A percentile compares a stretch with the other conserved stretches of the same genome.
These are phyloP conservation scores for Sylvilagus bachmani DNA, from an alignment of 2,113 vertebrate genomes.

Conservation along the genomic window DNA sequence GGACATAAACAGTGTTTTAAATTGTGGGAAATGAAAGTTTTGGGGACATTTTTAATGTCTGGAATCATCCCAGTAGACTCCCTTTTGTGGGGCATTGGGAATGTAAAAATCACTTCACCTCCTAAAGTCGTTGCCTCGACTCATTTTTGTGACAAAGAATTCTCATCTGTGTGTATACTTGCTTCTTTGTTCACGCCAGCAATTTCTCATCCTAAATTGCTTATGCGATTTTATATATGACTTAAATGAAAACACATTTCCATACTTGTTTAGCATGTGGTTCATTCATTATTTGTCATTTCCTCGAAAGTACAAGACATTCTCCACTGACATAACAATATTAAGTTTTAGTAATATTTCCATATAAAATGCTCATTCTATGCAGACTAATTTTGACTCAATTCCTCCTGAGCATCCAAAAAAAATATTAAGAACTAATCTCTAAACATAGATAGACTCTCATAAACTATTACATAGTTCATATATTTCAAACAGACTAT, in stretches of 20 bases:
- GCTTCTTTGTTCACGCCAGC: slow-evolving; percentile 77
- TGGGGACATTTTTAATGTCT: slow-evolving; percentile 59
- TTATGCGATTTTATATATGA: slow-evolving; percentile 41
- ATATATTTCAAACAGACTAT: slow-evolving; percentile 57
- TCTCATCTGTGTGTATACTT: slow-evolving; percentile 67
- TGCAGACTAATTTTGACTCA: slow-evolving; percentile 32
- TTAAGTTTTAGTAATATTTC: slow-evolving; percentile 68
- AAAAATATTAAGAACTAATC: not conserved
- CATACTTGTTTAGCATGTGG: slow-evolving; percentile 39
- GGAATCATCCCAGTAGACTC: slow-evolving; percentile 17
- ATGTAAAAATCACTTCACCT: slow-evolving; percentile 67
- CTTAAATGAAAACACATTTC: slow-evolving; percentile 58
- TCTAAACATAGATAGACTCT: slow-evolving; percentile 36
- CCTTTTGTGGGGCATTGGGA: slow-evolving; percentile 58
- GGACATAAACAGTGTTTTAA: slow-evolving; percentile 81
- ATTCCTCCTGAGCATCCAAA: slow-evolving; percentile 53
- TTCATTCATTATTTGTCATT: slow-evolving; percentile 76
- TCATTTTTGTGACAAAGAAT: slow-evolving; percentile 81
- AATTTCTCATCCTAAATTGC: slow-evolving; percentile 60
- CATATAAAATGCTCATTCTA: not conserved
- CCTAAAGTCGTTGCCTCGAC: slow-evolving; percentile 19
- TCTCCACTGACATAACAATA: slow-evolving; percentile 44
- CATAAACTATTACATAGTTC: slow-evolving; percentile 70
- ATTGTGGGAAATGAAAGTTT: slow-evolving; percentile 84
- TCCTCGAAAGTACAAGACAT: slow-evolving; percentile 79